Percentiles rank a stretch among this genome's conserved stretches.
Conservation (phyloP, 2,113 vertebrate species). For the Gnathonemus longibarbis region DNA sequence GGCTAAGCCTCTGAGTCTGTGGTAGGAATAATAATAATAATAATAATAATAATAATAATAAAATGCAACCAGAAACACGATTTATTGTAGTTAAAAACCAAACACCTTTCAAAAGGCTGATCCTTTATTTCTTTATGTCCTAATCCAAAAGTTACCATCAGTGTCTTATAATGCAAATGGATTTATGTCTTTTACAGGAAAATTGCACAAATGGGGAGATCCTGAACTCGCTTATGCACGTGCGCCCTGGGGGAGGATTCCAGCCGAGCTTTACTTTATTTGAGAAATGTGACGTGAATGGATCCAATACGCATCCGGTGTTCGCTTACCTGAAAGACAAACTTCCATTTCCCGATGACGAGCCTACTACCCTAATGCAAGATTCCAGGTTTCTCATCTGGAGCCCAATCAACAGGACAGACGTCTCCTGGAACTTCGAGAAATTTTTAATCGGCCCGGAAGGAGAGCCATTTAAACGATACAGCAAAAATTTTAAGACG, state of each 20-base stretch:
- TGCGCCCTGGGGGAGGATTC: conserved; percentile 79
- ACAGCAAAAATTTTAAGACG: conserved; percentile 77
- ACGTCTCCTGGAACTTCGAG: conserved; percentile 96
- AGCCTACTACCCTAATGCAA: conserved; percentile 67
- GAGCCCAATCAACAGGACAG: conserved; percentile 77
- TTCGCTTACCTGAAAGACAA: conserved; percentile 94
- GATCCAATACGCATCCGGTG: conserved; percentile 76
- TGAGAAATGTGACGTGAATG: conserved; percentile 91
- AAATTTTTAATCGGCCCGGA: conserved; percentile 93
- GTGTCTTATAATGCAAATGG: background rate
- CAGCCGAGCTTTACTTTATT: conserved; percentile 80
- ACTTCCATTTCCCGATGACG: conserved; percentile 77
- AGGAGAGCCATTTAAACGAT: conserved; percentile 90
- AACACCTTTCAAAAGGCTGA: background rate
- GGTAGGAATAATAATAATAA: too few relatives aligned
- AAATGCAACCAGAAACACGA: background rate
- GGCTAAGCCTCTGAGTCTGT: too few relatives aligned
- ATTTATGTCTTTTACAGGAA: conserved; percentile 62
- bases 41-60: background rate
- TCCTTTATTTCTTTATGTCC: background rate
- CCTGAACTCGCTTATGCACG: conserved; percentile 76
- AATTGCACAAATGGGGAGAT: conserved; percentile 86
- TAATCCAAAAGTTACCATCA: background rate
- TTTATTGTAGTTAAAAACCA: background rate
- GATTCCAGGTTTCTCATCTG: conserved; percentile 81